Percentiles rank a stretch among this genome's conserved stretches.
Conservation (phyloP, 2,888 invertebrate species). For the Phytoseiulus persimilis region DNA sequence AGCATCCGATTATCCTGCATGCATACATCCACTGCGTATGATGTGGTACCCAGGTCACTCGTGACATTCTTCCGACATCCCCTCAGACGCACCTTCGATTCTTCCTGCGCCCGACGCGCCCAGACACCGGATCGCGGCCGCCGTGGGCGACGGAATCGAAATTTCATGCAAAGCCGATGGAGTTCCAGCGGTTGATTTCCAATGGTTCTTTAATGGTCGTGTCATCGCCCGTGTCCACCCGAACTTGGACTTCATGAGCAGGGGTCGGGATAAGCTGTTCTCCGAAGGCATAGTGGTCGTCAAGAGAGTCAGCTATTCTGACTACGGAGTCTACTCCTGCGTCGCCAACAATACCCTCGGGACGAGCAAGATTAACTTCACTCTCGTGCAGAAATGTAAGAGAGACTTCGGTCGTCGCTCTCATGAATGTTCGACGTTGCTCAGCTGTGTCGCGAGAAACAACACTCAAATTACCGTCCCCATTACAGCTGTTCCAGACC, state of each 20-base stretch:
- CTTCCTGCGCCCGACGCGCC: constrained; percentile 12
- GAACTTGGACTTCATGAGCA: constrained; percentile 16
- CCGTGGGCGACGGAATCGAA: constrained; percentile 17
- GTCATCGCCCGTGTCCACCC: background rate
- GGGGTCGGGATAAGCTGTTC: background rate
- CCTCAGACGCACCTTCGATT: constrained; percentile 11
- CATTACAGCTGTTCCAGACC: constrained; percentile 24
- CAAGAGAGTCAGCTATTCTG: constrained; percentile 37
- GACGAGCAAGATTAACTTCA: constrained; percentile 39
- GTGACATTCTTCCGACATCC: too few relatives aligned
- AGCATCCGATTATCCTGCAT: background rate
- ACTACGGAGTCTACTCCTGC: constrained; percentile 41
- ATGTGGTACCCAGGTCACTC: too few relatives aligned
- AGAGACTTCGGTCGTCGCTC: background rate
- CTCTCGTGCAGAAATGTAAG: constrained; percentile 42
- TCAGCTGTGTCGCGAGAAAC: background rate
- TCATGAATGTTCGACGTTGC: background rate
- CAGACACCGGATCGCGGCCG: constrained; percentile 9
- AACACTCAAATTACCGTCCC: background rate
- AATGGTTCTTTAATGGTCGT: constrained; percentile 26
- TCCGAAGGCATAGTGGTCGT: constrained; percentile 39
- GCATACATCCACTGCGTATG: background rate
- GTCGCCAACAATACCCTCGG: constrained; percentile 41
- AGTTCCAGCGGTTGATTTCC: constrained; percentile 9
- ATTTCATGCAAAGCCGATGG: constrained; percentile 38